Evolutionary conservation across 2,797 vertebrate species (phyloP).

Genomic region (Macroramphosus scolopax): DNA sequence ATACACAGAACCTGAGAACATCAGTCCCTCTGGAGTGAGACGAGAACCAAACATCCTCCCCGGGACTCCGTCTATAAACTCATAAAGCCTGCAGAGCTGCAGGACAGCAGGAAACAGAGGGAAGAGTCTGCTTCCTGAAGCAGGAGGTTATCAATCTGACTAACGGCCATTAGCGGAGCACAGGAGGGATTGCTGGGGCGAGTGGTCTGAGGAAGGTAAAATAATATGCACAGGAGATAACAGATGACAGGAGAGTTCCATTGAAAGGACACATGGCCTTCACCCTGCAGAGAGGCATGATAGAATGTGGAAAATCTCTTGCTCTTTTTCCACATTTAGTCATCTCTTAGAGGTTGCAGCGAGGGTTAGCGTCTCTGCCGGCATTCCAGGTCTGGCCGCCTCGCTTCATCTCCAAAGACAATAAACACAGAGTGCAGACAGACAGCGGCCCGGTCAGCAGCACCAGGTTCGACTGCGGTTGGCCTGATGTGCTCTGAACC

Average conservation of each 20-base stretch:
- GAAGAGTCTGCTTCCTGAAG: slow-evolving; percentile 55
- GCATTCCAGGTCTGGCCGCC: slow-evolving; percentile 29
- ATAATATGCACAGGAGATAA: slow-evolving; percentile 6
- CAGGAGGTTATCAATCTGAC: slow-evolving; percentile 63
- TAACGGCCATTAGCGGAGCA: slow-evolving; percentile 27
- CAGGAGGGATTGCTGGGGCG: slow-evolving; percentile 12
- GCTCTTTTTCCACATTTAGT: slow-evolving; percentile 6
- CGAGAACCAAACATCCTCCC: slow-evolving; percentile 23
- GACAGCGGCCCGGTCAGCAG: slow-evolving; percentile 27
- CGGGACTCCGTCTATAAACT: slow-evolving; percentile 43
- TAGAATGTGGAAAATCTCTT: slow-evolving; percentile 18
- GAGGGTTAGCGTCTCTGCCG: slow-evolving; percentile 36
- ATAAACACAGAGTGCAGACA: slow-evolving; percentile 46
- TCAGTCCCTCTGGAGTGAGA: slow-evolving; percentile 46
- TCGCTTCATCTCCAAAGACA: slow-evolving; percentile 63
- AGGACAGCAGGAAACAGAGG: slow-evolving; percentile 50
- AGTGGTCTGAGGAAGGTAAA: slow-evolving; percentile 24
- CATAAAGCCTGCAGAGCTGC: slow-evolving; percentile 46
- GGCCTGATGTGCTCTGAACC: slow-evolving; percentile 10
- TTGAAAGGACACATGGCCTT: slow-evolving; percentile 3
- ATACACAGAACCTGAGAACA: slow-evolving; percentile 18
- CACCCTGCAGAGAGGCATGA: slow-evolving; percentile 11
- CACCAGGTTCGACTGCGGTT: slow-evolving; percentile 5
- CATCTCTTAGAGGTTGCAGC: slow-evolving; percentile 23
- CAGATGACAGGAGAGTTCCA: slow-evolving; percentile 15